Base-by-base conservation (phyloP, 2,797 vertebrate species). In the Gallinago solitaria region DNA sequence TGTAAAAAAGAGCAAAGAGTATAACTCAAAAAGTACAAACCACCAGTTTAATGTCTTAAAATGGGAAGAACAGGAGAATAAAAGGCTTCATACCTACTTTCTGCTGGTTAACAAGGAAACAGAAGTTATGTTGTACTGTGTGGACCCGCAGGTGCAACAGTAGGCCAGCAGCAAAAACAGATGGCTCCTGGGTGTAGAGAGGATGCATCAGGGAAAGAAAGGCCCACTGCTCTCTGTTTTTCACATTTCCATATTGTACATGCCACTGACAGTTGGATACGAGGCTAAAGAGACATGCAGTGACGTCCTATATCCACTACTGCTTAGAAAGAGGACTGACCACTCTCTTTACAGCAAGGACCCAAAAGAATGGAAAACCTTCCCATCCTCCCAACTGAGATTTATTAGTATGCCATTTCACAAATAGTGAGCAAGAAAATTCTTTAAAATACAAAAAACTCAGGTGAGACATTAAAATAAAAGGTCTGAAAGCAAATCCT, bases 301-400 rank as follows among this genome's bases (percentile, higher is more conserved):
- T 0, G 0, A 67, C 27, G 61, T 20, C n/a, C 23, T 37, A 37
- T 77, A 65, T 54, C 30, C 24, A 18, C 14, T 16, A 18, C 15
- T 11, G 28, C 25, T 67, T 82, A 47, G 1, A 6, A 41, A 65
- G 2, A 71, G 13, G 24, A 43, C 54, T 54, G 64, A 45, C 16
- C 30, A 8, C 17, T 61, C 65, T 78, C 50, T 11, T 47, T 74
- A 50, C 25, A 30, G 32, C 20, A 89, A 67, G 61, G 43, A 35
- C 9, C 6, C 27, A 37, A 51, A 94, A 78, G 68, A 86, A 87
- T 33, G 35, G 11, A 87, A 84, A 84, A 63, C 9, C 17, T 70
- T 74, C 27, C n/a, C 12, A 24, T 78, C 82, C 24, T 28, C 30
- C 37, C 79, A 79, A 82, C 24, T 33, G 24, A 59, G 32, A 43